Evolutionary conservation across 2,113 vertebrate genomes (phyloP).

Genomic region (Amazona vittata): DNA sequence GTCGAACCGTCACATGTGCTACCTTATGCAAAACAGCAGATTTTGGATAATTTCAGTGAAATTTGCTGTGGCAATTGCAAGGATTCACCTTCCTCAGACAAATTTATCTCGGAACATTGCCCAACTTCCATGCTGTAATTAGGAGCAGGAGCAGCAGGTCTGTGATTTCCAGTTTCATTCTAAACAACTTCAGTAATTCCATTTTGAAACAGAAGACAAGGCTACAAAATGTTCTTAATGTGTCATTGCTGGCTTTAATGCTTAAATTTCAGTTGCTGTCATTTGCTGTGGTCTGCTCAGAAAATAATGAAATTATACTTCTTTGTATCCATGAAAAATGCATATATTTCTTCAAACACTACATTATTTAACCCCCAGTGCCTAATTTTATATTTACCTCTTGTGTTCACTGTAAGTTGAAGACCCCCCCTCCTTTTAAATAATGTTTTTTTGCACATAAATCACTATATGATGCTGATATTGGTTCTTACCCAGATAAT

Average conservation of each 20-base stretch:
- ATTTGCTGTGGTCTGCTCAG: neutral
- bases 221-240: neutral
- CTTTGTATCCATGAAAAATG: neutral
- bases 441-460: neutral
- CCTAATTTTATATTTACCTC: neutral
- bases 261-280: neutral
- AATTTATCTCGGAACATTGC: neutral
- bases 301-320: neutral
- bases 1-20: neutral
- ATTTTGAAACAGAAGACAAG: neutral
- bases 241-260: neutral
- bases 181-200: neutral
- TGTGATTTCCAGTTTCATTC: neutral
- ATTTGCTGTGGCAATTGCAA: neutral
- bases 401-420: neutral
- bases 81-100: constrained; percentile 3
- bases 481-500: neutral
- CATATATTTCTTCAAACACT: neutral
- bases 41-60: neutral
- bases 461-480: neutral
- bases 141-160: neutral
- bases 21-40: neutral
- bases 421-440: neutral
- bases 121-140: neutral
- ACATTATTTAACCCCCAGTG: neutral